Evolutionary conservation across 2,797 vertebrate species (phyloP).

Genomic region (Selene dorsalis): DNA sequence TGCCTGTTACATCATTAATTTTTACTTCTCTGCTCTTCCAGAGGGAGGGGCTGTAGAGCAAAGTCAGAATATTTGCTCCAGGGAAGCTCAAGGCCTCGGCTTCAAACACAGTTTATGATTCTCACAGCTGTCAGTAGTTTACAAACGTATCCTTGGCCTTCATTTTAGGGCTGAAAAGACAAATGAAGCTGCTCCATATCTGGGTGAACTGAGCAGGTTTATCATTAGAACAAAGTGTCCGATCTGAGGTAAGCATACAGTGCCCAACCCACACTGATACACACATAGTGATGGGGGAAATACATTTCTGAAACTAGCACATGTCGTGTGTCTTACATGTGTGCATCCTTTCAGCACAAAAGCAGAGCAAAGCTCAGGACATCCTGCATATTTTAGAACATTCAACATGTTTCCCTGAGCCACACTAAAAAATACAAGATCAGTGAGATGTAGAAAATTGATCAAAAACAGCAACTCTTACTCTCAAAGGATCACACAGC

Average conservation of each 20-base stretch:
- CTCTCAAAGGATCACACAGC: constrained; percentile 7
- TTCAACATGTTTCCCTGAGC: neutral
- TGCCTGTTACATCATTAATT: neutral
- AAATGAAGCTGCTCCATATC: neutral
- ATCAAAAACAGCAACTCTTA: constrained; percentile 12
- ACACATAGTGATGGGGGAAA: neutral
- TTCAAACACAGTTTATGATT: constrained; percentile 9
- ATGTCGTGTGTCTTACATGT: neutral
- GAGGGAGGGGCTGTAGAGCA: constrained; percentile 60
- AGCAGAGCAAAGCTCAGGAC: neutral
- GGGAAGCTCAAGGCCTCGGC: constrained; percentile 12
- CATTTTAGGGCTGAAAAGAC: neutral
- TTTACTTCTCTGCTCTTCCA: constrained; percentile 59
- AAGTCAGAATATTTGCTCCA: neutral
- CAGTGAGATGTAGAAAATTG: neutral
- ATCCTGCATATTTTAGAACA: neutral
- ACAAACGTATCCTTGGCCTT: neutral
- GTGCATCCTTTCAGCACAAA: neutral
- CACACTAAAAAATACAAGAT: neutral
- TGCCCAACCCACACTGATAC: neutral
- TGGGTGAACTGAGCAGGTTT: neutral
- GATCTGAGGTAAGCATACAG: neutral
- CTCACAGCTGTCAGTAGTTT: constrained; percentile 5
- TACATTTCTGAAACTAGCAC: neutral
- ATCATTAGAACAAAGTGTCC: neutral